A percentile compares a stretch with the other conserved stretches of the same genome.
These are phyloP conservation scores for Muricea muricata DNA, from an alignment of 92 coral and sea anemone species.

Conservation along the genomic window DNA sequence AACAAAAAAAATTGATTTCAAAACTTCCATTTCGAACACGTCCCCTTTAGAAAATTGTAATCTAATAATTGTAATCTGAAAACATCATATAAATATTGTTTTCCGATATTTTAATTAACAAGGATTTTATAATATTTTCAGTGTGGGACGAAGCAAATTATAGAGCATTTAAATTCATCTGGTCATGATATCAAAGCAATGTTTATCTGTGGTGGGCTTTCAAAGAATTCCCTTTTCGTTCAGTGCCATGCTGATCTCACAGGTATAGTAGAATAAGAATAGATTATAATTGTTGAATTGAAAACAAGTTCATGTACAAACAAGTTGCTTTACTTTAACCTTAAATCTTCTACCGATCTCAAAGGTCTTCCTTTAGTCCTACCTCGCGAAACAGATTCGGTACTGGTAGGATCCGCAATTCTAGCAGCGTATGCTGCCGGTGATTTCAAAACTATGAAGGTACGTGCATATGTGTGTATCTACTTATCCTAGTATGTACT, in stretches of 20 bases:
- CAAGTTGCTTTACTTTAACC: too few species aligned
- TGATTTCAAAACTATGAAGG: slow-evolving; percentile 79
- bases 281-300: too few species aligned
- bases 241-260: slow-evolving; percentile 92
- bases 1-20: too few species aligned
- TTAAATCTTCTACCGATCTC: too few species aligned
- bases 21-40: too few species aligned
- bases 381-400: slow-evolving; percentile 85
- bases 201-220: slow-evolving; percentile 91
- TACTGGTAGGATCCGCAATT: slow-evolving; percentile 88
- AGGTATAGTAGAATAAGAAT: too few species aligned
- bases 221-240: slow-evolving; percentile 75
- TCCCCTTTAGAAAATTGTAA: too few species aligned
- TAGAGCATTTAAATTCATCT: slow-evolving; percentile 75
- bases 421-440: slow-evolving; percentile 92
- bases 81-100: too few species aligned
- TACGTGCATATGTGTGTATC: too few species aligned
- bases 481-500: too few species aligned
- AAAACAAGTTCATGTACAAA: too few species aligned
- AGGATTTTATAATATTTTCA: slow-evolving; percentile 11
- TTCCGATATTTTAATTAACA: not conserved
- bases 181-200: slow-evolving; percentile 82
- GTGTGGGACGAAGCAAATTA: slow-evolving; percentile 93
- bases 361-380: slow-evolving; percentile 86
- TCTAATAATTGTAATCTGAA: not conserved